Conservation (phyloP, 1,140 invertebrate genomes). For the Pachyrhynchus sulphureomaculatus region DNA sequence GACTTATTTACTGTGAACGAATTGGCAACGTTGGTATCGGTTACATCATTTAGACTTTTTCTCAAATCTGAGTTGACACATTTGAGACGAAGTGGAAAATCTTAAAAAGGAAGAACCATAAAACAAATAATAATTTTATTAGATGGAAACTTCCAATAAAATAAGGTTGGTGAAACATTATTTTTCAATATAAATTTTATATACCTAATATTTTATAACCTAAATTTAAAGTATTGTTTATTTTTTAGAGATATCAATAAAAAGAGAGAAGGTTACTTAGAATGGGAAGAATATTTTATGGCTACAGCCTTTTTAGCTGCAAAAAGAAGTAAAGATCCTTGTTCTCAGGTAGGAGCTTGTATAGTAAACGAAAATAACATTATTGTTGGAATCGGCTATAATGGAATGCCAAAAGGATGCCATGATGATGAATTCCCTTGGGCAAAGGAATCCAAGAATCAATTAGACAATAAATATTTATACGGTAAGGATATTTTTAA, state of each 20-base stretch:
- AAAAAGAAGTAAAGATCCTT: conserved; percentile 91
- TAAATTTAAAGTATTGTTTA: not conserved
- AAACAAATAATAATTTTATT: too few species aligned
- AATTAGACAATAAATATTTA: conserved; percentile 75
- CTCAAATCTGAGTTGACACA: too few species aligned
- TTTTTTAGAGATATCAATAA: conserved; percentile 32
- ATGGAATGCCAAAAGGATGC: conserved; percentile 91
- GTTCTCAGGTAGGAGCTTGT: conserved; percentile 90
- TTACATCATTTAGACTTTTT: too few species aligned
- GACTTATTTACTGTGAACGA: too few species aligned
- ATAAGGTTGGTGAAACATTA: conserved; percentile 1
- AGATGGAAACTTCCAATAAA: not conserved
- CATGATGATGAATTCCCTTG: conserved; percentile 88
- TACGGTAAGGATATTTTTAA: conserved; percentile 65
- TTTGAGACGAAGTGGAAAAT: too few species aligned
- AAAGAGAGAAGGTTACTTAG: conserved; percentile 43
- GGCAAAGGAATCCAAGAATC: conserved; percentile 60
- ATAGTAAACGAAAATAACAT: conserved; percentile 87
- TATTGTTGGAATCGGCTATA: conserved; percentile 93
- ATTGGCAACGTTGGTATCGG: too few species aligned
- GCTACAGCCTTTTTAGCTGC: conserved; percentile 79
- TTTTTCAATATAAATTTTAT: not conserved
- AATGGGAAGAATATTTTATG: conserved; percentile 95
- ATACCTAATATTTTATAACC: too few species aligned
- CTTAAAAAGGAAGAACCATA: too few species aligned